These are phyloP conservation scores for Alsophila aescularia DNA, from an alignment of 2,888 invertebrate species.

Conservation along the genomic window DNA sequence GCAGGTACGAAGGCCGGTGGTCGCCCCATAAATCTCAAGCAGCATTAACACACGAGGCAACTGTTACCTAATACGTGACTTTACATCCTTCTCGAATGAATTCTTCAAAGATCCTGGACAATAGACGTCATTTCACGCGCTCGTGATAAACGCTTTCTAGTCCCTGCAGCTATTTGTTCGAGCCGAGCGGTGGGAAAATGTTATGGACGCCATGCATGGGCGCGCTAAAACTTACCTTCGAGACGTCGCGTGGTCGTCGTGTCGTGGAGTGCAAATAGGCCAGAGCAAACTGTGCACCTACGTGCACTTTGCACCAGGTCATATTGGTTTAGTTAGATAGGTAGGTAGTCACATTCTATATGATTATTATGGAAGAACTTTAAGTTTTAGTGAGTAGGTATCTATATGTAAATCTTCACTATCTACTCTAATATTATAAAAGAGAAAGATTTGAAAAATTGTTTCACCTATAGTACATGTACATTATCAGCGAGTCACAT, in stretches of 20 bases:
- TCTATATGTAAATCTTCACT: too few species aligned
- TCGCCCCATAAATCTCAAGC: conserved; percentile 55
- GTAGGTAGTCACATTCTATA: too few species aligned
- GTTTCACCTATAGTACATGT: too few species aligned
- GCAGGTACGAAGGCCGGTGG: conserved; percentile 62
- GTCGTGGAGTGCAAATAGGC: conserved; percentile 23
- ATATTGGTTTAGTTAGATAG: background rate
- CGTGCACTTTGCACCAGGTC: conserved; percentile 3
- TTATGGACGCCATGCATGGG: conserved; percentile 40
- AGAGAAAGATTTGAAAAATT: too few species aligned
- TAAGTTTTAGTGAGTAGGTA: too few species aligned
- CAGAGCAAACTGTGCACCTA: conserved; percentile 17
- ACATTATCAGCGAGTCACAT: too few species aligned
- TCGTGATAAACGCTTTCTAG: conserved; percentile 54
- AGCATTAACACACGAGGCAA: conserved; percentile 33
- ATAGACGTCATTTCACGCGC: conserved; percentile 57
- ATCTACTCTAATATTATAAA: too few species aligned
- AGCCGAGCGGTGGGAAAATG: conserved; percentile 44
- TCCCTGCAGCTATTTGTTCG: conserved; percentile 50
- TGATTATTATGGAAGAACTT: too few species aligned
- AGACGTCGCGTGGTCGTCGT: conserved; percentile 3
- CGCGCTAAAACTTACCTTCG: conserved; percentile 17
- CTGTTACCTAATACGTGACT: conserved; percentile 20
- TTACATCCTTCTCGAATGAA: conserved; percentile 40
- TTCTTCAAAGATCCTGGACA: conserved; percentile 46